Percentiles rank a stretch among this genome's conserved stretches.
These are phyloP conservation scores for Cybosia mesomella DNA, from an alignment of 2,888 invertebrate species.

Conservation along the genomic window DNA sequence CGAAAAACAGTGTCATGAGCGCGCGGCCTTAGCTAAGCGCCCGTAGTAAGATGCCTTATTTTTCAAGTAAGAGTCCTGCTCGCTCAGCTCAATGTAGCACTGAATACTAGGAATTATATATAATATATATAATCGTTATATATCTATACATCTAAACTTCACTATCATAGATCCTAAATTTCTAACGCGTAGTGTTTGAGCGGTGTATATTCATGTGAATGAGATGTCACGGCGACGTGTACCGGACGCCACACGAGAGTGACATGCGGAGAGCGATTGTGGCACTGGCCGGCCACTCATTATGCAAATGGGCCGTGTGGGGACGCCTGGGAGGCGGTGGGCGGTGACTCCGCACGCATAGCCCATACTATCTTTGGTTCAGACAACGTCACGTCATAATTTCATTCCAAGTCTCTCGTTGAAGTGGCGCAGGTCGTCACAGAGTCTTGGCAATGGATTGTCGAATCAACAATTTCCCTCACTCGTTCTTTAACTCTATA, in stretches of 20 bases:
- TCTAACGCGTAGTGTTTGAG: neutral
- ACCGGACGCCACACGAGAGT: conserved; percentile 48
- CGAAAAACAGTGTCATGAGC: no score
- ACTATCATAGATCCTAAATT: neutral
- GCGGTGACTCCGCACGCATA: conserved; percentile 28
- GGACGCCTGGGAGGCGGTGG: conserved; percentile 18
- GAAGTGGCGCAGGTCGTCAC: neutral
- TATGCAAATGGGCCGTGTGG: conserved; percentile 75
- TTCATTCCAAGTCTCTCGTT: conserved; percentile 20
- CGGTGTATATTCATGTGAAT: neutral
- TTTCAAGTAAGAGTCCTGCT: no score
- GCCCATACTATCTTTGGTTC: conserved; percentile 28
- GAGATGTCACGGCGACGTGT: neutral
- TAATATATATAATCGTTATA: no score
- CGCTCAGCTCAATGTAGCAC: no score
- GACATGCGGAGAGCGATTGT: conserved; percentile 32
- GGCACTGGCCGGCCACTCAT: conserved; percentile 58
- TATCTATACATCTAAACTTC: neutral
- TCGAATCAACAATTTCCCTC: neutral
- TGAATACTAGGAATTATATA: no score
- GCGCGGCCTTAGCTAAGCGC: no score
- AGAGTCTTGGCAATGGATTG: neutral
- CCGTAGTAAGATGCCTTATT: no score
- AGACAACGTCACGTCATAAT: conserved; percentile 28
- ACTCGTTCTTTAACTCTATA: conserved; percentile 23